Conservation (phyloP, 2,113 vertebrate genomes). For the Trichomycterus rosablanca region DNA sequence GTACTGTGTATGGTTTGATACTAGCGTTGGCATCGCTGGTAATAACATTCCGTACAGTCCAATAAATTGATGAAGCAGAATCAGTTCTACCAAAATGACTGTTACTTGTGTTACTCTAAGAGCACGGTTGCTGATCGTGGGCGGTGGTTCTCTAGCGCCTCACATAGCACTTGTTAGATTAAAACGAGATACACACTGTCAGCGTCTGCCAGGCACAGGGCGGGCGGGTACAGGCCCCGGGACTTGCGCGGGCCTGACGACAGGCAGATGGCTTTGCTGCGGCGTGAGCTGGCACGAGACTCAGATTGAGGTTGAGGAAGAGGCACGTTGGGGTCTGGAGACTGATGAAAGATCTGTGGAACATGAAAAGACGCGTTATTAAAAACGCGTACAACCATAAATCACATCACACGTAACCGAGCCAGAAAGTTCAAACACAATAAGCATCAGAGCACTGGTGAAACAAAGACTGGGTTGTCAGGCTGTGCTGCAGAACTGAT, state of each 20-base stretch:
- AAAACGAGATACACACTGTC: constrained; percentile 78
- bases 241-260: constrained; percentile 87
- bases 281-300: constrained; percentile 76
- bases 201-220: constrained; percentile 87
- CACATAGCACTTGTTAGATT: background rate
- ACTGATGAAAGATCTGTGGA: constrained; percentile 83
- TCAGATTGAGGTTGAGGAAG: constrained; percentile 82
- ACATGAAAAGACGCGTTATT: constrained; percentile 13
- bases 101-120: too few relatives aligned
- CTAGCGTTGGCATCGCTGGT: too few relatives aligned
- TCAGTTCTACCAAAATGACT: too few relatives aligned
- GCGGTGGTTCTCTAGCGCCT: background rate
- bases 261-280: constrained; percentile 87
- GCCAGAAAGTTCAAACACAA: background rate
- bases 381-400: background rate
- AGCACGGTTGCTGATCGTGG: background rate
- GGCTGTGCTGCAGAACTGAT: constrained; percentile 1
- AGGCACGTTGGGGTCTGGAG: constrained; percentile 85
- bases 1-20: too few relatives aligned
- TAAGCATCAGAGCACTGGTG: background rate
- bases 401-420: constrained; percentile 6
- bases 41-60: too few relatives aligned
- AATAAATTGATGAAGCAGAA: too few relatives aligned
- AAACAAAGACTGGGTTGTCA: constrained; percentile 13
- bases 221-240: constrained; percentile 77